phyloP scores from a whole-genome alignment of 2,113 vertebrate genomes.

The Pantherophis guttatus region DNA sequence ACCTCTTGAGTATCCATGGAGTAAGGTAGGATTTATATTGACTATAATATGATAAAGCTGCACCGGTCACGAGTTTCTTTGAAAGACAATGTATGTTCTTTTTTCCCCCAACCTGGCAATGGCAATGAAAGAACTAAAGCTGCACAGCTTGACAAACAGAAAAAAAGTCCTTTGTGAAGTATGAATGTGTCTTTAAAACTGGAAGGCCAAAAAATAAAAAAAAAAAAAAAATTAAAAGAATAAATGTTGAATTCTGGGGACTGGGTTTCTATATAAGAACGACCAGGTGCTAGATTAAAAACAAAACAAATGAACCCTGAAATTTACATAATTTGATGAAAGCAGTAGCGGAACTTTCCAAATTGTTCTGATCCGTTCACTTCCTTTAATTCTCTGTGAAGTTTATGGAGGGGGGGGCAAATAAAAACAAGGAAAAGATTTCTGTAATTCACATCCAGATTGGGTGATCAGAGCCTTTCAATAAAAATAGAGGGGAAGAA shows the following conservation, averaged over 20 bases:
- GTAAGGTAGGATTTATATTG: slow-evolving; percentile 23
- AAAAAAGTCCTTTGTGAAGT: neutral
- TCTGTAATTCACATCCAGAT: neutral
- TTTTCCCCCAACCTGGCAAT: neutral
- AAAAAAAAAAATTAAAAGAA: neutral
- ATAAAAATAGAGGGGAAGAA: neutral
- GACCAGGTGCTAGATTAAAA: neutral
- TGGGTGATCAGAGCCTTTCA: neutral
- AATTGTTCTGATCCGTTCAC: neutral
- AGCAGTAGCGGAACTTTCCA: fast-evolving
- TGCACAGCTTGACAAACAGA: neutral
- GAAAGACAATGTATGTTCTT: slow-evolving; percentile 24
- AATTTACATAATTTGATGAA: neutral
- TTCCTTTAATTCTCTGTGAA: neutral
- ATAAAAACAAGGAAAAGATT: neutral
- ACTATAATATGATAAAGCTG: slow-evolving; percentile 20
- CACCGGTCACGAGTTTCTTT: slow-evolving; percentile 27
- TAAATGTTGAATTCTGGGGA: slow-evolving; percentile 15
- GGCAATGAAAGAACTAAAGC: slow-evolving; percentile 5
- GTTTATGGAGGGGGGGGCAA: neutral
- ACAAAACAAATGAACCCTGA: neutral
- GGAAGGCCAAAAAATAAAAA: too few relatives aligned
- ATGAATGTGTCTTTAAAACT: neutral
- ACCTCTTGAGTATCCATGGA: slow-evolving; percentile 44
- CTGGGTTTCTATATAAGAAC: neutral